These are phyloP conservation scores for Ammospiza maritima DNA, from an alignment of 2,797 vertebrate species.

Conservation along the genomic window DNA sequence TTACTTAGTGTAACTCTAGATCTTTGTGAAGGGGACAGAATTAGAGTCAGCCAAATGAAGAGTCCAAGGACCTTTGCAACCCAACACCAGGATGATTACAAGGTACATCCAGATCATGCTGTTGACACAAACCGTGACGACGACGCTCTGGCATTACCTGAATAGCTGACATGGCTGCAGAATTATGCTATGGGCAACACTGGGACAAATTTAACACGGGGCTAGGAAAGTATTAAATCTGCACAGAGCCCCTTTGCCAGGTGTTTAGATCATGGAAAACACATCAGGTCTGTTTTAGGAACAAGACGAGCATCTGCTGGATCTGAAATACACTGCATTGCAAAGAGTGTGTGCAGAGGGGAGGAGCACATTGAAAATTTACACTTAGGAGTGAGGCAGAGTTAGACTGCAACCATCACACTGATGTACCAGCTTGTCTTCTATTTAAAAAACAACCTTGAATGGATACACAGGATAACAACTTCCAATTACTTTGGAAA, in stretches of 20 bases:
- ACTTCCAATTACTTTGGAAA: neutral
- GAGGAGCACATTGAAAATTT: neutral
- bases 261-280: constrained; percentile 57
- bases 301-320: constrained; percentile 31
- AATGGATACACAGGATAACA: neutral
- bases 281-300: constrained; percentile 53
- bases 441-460: neutral
- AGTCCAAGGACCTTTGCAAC: constrained; percentile 74
- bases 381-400: neutral
- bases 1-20: constrained; percentile 79
- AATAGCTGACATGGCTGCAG: constrained; percentile 64
- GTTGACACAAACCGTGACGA: constrained; percentile 66
- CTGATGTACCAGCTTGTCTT: neutral
- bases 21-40: constrained; percentile 78
- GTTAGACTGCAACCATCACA: neutral
- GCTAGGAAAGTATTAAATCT: constrained; percentile 65
- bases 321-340: constrained; percentile 1
- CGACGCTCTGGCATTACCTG: constrained; percentile 53
- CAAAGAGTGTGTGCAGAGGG: neutral
- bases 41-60: constrained; percentile 76
- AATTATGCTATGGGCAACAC: constrained; percentile 30
- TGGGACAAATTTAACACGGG: constrained; percentile 19
- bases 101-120: constrained; percentile 63
- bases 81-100: constrained; percentile 71
- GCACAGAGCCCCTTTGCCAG: constrained; percentile 10